Conservation (phyloP, 2,113 vertebrate species). For the Ictalurus punctatus region DNA sequence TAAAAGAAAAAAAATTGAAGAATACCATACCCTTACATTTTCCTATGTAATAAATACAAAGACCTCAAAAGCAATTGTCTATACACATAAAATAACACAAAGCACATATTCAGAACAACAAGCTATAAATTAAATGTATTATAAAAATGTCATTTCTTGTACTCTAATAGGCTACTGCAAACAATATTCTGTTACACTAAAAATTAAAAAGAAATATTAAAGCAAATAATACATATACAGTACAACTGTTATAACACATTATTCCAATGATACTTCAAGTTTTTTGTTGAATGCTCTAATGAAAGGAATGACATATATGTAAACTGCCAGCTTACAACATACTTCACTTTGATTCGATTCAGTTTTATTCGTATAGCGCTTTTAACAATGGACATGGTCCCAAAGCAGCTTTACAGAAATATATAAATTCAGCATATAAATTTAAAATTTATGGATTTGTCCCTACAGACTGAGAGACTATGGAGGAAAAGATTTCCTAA, state of each 20-base stretch:
- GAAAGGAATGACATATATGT: not conserved
- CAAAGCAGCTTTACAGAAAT: too few relatives aligned
- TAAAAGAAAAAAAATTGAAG: not conserved
- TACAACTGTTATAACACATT: constrained; percentile 29
- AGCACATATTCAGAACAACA: constrained; percentile 12
- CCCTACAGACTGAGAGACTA: not conserved
- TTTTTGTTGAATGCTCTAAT: constrained; percentile 24
- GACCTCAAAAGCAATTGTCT: constrained; percentile 25
- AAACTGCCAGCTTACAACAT: not conserved
- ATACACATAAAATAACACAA: constrained; percentile 28
- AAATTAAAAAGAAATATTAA: not conserved
- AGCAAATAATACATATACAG: constrained; percentile 35
- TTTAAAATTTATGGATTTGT: too few relatives aligned
- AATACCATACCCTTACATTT: not conserved
- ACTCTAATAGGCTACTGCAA: not conserved
- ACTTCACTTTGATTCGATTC: not conserved
- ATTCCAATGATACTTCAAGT: constrained; percentile 47
- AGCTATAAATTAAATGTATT: constrained; percentile 21
- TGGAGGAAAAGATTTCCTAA: not conserved
- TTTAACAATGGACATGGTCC: too few relatives aligned
- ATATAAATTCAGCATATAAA: too few relatives aligned
- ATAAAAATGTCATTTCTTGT: not conserved
- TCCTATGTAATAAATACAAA: constrained; percentile 50
- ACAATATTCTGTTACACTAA: not conserved
- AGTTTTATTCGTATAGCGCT: too few relatives aligned